Conservation (phyloP, 2,797 vertebrate species). For the Chanos chanos region DNA sequence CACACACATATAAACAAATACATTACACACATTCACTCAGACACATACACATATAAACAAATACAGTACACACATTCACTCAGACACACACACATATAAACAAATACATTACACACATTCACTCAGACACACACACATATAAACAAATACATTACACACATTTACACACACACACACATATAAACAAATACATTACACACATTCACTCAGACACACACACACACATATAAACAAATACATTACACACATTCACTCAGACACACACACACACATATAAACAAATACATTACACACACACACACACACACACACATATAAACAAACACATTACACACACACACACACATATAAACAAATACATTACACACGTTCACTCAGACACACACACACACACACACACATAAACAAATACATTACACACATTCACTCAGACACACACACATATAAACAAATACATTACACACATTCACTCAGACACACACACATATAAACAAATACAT, state of each 20-base stretch:
- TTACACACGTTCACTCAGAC: not conserved
- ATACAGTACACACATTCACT: not conserved
- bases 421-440: not conserved
- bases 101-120: no score
- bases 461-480: no score
- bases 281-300: not conserved
- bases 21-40: no score
- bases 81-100: not conserved
- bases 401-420: not conserved
- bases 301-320: not conserved
- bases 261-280: not conserved
- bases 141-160: not conserved
- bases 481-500: not conserved
- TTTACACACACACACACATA: not conserved
- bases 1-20: no score
- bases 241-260: not conserved
- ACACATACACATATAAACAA: not conserved
- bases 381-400: not conserved
- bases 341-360: not conserved
- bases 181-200: not conserved
- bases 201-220: not conserved
- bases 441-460: no score
- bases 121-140: not conserved
- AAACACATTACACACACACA: no score
- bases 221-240: not conserved